These are phyloP conservation scores for Cataglyphis livida DNA, from an alignment of 2,888 invertebrate genomes.

Conservation along the genomic window DNA sequence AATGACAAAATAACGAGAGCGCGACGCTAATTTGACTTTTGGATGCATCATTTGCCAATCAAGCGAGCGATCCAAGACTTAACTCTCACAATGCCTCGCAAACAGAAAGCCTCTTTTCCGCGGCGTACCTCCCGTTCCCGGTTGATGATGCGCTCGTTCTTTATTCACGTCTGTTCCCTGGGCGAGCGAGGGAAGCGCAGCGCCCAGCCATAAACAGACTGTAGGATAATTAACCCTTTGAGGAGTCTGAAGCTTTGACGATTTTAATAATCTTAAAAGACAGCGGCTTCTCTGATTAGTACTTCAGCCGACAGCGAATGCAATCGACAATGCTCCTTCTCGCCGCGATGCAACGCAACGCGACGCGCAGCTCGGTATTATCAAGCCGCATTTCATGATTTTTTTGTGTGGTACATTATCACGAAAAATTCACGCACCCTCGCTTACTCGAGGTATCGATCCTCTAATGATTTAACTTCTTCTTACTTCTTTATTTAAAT, in stretches of 20 bases:
- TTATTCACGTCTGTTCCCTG: slow-evolving; percentile 73
- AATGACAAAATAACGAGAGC: neutral
- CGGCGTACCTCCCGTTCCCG: slow-evolving; percentile 64
- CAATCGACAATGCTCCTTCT: slow-evolving; percentile 77
- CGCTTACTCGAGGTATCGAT: neutral
- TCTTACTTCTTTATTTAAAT: neutral
- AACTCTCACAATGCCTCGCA: slow-evolving; percentile 64
- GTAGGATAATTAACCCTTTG: slow-evolving; percentile 85
- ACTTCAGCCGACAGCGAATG: slow-evolving; percentile 76
- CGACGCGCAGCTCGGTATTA: slow-evolving; percentile 65
- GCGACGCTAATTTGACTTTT: neutral
- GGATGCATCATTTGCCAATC: slow-evolving; percentile 21
- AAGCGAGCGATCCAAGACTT: slow-evolving; percentile 33
- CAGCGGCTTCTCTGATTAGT: slow-evolving; percentile 82
- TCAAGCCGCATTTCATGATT: slow-evolving; percentile 54
- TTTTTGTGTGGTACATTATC: slow-evolving; percentile 55
- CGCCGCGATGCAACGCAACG: slow-evolving; percentile 47
- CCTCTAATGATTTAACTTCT: neutral
- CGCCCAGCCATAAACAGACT: slow-evolving; percentile 82
- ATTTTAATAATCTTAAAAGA: slow-evolving; percentile 85
- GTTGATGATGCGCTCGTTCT: slow-evolving; percentile 69
- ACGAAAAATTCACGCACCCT: slow-evolving; percentile 39
- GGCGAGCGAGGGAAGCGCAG: slow-evolving; percentile 70
- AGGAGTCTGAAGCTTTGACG: slow-evolving; percentile 83
- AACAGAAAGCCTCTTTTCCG: slow-evolving; percentile 69